These are phyloP conservation scores for Parnassius orleans DNA, from an alignment of 2,888 invertebrate species.

Conservation along the genomic window DNA sequence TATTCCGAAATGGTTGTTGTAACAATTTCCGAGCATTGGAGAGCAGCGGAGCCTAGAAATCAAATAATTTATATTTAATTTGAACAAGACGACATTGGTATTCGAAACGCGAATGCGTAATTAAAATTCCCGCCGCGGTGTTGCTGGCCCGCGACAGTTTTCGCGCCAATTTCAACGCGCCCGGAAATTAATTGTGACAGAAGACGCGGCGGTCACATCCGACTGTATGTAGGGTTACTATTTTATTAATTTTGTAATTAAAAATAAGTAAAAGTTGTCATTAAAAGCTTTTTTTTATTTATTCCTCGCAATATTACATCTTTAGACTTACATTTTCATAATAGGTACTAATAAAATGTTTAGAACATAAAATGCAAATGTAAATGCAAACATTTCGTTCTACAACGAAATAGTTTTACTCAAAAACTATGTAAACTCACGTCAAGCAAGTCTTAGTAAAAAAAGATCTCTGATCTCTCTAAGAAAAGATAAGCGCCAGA, in stretches of 20 bases:
- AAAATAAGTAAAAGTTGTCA: background rate
- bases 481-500: no score
- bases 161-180: conserved; percentile 81
- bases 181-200: conserved; percentile 82
- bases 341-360: no score
- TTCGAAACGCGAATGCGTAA: conserved; percentile 81
- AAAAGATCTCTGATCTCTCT: no score
- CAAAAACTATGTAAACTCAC: no score
- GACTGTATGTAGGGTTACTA: conserved; percentile 47
- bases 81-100: conserved; percentile 81
- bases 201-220: conserved; percentile 79
- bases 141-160: conserved; percentile 72
- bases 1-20: conserved; percentile 62
- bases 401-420: no score
- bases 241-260: conserved; percentile 2
- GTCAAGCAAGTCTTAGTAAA: no score
- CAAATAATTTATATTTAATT: conserved; percentile 81
- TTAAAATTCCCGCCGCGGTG: conserved; percentile 79
- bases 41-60: conserved; percentile 72
- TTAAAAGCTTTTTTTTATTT: background rate
- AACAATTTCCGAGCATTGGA: conserved; percentile 69
- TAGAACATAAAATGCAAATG: no score
- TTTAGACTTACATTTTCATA: no score
- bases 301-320: no score
- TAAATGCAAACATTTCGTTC: no score